Conservation (phyloP, 2,888 invertebrate species). For the Troides aeacus region DNA sequence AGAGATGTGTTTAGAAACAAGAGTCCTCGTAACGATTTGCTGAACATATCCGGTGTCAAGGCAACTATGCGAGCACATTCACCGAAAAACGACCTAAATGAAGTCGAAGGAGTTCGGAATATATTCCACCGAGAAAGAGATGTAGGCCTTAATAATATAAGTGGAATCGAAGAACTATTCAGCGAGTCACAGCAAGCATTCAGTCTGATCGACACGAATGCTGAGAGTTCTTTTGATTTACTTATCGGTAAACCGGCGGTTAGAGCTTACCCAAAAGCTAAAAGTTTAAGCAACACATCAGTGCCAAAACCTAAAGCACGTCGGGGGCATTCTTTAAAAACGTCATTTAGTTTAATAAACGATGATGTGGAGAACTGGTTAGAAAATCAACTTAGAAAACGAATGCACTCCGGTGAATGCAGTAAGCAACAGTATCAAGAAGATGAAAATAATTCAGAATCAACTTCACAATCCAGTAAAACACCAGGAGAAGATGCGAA, state of each 20-base stretch:
- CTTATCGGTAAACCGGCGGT: constrained; percentile 52
- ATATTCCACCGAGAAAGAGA: constrained; percentile 44
- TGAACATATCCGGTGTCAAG: constrained; percentile 62
- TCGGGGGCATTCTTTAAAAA: constrained; percentile 45
- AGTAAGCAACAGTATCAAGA: not conserved
- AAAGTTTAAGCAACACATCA: constrained; percentile 46
- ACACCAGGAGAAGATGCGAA: not conserved
- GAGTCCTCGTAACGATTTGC: constrained; percentile 55
- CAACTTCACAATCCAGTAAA: not conserved
- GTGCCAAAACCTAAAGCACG: constrained; percentile 37
- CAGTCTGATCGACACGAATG: constrained; percentile 30
- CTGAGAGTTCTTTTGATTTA: constrained; percentile 52
- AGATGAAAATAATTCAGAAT: not conserved
- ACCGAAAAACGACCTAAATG: constrained; percentile 55
- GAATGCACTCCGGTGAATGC: constrained; percentile 34
- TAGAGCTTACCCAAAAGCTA: constrained; percentile 57
- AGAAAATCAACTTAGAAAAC: constrained; percentile 47
- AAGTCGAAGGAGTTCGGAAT: constrained; percentile 55
- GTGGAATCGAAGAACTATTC: constrained; percentile 63
- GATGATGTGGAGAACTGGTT: constrained; percentile 57
- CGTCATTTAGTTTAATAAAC: constrained; percentile 44
- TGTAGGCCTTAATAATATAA: constrained; percentile 48
- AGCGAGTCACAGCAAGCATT: constrained; percentile 42
- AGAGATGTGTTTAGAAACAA: constrained; percentile 49
- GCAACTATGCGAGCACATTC: constrained; percentile 42